Conservation (phyloP, 2,113 vertebrate species). For the Lophura nycthemera region DNA sequence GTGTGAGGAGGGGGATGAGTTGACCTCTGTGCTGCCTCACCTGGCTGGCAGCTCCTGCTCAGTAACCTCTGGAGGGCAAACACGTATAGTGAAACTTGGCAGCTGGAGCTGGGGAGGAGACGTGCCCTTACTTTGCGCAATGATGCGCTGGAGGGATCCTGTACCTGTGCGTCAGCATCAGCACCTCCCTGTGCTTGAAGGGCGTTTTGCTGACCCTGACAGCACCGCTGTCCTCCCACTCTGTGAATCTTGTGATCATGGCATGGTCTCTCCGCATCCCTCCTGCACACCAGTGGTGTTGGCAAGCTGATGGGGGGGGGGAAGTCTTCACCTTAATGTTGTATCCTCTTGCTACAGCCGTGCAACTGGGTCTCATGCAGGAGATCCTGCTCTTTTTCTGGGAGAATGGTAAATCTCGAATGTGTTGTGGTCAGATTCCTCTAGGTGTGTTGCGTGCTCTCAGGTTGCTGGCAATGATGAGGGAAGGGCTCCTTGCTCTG, state of each 20-base stretch:
- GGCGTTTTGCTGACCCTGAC: background rate
- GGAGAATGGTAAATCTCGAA: background rate
- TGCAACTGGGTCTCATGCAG: background rate
- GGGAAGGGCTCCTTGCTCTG: background rate
- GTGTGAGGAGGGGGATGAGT: background rate
- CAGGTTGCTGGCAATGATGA: background rate
- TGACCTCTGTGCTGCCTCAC: background rate
- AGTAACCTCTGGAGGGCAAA: constrained; percentile 23
- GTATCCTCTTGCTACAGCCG: background rate
- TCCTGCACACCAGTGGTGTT: background rate
- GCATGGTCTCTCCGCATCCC: background rate
- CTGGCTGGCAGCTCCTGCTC: background rate
- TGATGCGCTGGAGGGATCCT: background rate
- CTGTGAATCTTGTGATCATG: background rate
- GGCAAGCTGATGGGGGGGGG: background rate
- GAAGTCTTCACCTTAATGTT: background rate
- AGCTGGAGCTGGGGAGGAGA: background rate
- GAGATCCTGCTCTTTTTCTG: too few species aligned
- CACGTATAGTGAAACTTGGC: constrained; percentile 28
- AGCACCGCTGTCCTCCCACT: background rate
- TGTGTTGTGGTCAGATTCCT: too few species aligned
- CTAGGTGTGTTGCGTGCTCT: too few species aligned
- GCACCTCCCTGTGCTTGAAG: background rate
- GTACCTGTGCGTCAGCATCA: background rate
- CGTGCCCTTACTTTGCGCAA: background rate